Base-by-base conservation (phyloP, 2,113 vertebrate species). In the Oenanthe oenanthe region DNA sequence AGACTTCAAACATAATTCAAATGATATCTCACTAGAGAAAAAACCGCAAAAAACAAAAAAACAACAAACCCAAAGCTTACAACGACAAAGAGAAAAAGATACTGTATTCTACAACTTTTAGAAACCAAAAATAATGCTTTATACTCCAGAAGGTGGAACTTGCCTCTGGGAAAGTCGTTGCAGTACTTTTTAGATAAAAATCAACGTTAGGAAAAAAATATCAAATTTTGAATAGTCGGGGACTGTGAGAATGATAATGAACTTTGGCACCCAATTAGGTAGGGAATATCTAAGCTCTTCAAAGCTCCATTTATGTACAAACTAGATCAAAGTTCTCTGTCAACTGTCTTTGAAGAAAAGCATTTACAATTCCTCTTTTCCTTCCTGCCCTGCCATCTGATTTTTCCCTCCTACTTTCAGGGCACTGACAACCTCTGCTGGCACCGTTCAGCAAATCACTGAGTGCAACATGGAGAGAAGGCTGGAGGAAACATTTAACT, bases 141-240 rank as follows among this genome's bases (percentile, higher is more conserved):
- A 48, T 91, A 95, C 63, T 96, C 63, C 66, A 93, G 92, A 97
- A 98, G 63, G 82, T 94, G 51, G 83, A 88, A 89, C 28, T 94
- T 94, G 95, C 97, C 95, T 94, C 38, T 97, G 91, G 95, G 95
- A 97, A 98, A 97, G 97, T 96, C 95, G 71, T 3, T 72, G 88
- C 86, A 88, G 47, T 38, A 83, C 76, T 96, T 96, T 84, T n/a
- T 62, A 97, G 84, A 95, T 91, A 96, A 95, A 95, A 97, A 95
- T 89, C 89, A 87, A 47, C 0, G 3, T 51, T 87, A 60, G 43
- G 50, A 40, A 79, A 65, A 67, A 90, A 84, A 66, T 13, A 57
- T 6, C 6, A 53, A 43, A 83, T 89, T 93, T 54, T 11, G 48
- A 51, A 43, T 26, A 88, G 62, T 56, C 29, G 72, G 61, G 31